A percentile compares a stretch with the other conserved stretches of the same genome.
phyloP scores from a whole-genome alignment of 2,888 invertebrate genomes.

The Sycophila texana region DNA sequence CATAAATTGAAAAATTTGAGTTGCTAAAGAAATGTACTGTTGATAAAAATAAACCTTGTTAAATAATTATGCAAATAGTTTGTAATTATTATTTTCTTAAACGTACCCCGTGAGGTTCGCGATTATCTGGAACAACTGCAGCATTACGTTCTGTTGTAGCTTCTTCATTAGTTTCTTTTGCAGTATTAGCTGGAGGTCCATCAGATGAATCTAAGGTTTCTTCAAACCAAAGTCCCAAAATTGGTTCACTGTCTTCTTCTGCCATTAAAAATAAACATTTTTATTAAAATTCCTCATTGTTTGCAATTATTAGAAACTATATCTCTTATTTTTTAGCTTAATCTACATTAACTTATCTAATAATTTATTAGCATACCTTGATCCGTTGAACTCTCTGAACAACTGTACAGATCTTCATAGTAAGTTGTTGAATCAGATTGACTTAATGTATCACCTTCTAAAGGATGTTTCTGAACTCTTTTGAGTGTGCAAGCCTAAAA shows the following conservation, averaged over 20 bases:
- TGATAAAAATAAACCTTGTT: conserved; percentile 53
- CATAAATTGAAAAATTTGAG: conserved; percentile 90
- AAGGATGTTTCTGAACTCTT: conserved; percentile 87
- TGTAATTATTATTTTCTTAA: not conserved
- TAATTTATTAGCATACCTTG: conserved; percentile 80
- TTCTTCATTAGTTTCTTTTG: conserved; percentile 77
- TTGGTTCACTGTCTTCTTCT: conserved; percentile 89
- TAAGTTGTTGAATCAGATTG: conserved; percentile 96
- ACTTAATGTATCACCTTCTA: conserved; percentile 89
- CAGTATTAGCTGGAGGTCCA: conserved; percentile 78
- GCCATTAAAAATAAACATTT: not conserved
- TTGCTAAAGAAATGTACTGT: conserved; percentile 90
- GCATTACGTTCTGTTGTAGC: conserved; percentile 77
- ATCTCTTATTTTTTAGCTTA: too few species aligned
- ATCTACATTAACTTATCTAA: conserved; percentile 24
- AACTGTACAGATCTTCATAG: conserved; percentile 94
- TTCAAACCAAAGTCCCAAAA: conserved; percentile 95
- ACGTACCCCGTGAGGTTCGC: conserved; percentile 84
- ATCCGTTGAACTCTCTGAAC: conserved; percentile 92
- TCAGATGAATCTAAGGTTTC: conserved; percentile 92
- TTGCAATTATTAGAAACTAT: too few species aligned
- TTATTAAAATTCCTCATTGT: too few species aligned
- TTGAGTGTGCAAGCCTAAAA: conserved; percentile 86
- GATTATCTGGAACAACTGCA: conserved; percentile 85
- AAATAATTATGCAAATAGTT: conserved; percentile 4